phyloP scores from a whole-genome alignment of 2,888 invertebrate species.

The Drosophila mayaguana region DNA sequence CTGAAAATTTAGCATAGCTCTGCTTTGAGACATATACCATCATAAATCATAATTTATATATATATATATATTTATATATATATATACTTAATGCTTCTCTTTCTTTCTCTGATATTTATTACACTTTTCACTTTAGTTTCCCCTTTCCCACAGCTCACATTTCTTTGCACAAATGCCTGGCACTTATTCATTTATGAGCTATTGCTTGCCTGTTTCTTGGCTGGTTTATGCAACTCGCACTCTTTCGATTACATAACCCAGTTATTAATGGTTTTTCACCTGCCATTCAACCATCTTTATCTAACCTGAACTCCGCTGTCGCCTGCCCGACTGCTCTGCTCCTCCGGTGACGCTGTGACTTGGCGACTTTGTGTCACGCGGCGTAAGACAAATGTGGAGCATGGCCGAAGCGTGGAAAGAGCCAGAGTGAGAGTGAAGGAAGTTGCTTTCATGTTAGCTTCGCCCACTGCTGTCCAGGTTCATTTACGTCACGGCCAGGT shows the following conservation, averaged over 20 bases:
- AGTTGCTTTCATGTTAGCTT: slow-evolving; percentile 18
- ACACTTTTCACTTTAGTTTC: neutral
- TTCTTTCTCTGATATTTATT: neutral
- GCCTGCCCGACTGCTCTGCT: neutral
- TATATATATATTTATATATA: neutral
- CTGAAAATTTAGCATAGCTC: neutral
- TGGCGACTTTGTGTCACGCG: slow-evolving; percentile 73
- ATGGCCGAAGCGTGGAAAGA: slow-evolving; percentile 22
- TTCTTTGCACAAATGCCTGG: slow-evolving; percentile 6
- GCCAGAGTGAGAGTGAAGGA: too few species aligned
- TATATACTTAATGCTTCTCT: neutral
- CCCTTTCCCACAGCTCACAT: slow-evolving; percentile 1
- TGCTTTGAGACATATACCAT: neutral
- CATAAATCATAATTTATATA: neutral
- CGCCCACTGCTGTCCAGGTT: slow-evolving; percentile 45
- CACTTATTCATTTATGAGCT: slow-evolving; percentile 30
- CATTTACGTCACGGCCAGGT: slow-evolving; percentile 74
- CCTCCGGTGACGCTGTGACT: slow-evolving; percentile 54
- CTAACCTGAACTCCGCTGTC: slow-evolving; percentile 1
- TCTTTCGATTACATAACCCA: slow-evolving; percentile 69
- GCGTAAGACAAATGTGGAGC: slow-evolving; percentile 66
- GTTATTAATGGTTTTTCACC: slow-evolving; percentile 70
- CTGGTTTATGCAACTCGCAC: slow-evolving; percentile 14
- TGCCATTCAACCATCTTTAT: slow-evolving; percentile 18
- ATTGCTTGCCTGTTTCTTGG: neutral